Conservation (phyloP, 2,113 vertebrate species). For the Stegastes partitus region DNA sequence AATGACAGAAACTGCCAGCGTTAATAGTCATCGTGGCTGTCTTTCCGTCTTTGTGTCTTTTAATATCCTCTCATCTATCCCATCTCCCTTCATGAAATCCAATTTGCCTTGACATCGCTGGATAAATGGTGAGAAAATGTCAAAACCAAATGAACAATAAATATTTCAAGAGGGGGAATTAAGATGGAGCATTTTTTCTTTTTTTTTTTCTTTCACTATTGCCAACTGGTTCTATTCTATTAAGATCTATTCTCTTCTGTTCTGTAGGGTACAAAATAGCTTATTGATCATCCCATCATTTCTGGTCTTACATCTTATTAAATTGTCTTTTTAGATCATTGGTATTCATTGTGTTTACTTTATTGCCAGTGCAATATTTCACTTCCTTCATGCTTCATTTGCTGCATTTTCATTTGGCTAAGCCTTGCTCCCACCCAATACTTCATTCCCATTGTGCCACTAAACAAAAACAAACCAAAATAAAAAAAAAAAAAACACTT, state of each 20-base stretch:
- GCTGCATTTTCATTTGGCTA: slow-evolving; percentile 58
- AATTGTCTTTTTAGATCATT: slow-evolving; percentile 39
- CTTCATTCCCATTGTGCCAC: slow-evolving; percentile 20
- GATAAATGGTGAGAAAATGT: slow-evolving; percentile 56
- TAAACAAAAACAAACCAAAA: background rate
- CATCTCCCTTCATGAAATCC: slow-evolving; percentile 54
- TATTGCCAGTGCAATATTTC: slow-evolving; percentile 36
- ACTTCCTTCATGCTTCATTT: slow-evolving; percentile 62
- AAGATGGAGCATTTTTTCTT: background rate
- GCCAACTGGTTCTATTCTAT: slow-evolving; percentile 3
- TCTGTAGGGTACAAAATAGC: slow-evolving; percentile 12
- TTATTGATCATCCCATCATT: slow-evolving; percentile 37
- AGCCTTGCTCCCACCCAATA: slow-evolving; percentile 12
- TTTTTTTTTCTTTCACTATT: no score
- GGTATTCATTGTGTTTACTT: slow-evolving; percentile 57
- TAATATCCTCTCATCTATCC: slow-evolving; percentile 59
- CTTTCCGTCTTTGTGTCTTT: slow-evolving; percentile 50
- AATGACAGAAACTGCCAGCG: slow-evolving; percentile 46
- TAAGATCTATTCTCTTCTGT: background rate
- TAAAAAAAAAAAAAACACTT: slow-evolving; percentile 1
- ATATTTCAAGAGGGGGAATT: slow-evolving; percentile 51
- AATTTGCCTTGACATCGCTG: slow-evolving; percentile 51
- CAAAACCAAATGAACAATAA: slow-evolving; percentile 56
- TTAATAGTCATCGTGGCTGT: slow-evolving; percentile 40
- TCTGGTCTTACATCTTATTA: slow-evolving; percentile 37